Evolutionary conservation across 1,140 invertebrate species (phyloP), one percentile per base, ranked within the genome.

Genomic region (Apis mellifera): DNA sequence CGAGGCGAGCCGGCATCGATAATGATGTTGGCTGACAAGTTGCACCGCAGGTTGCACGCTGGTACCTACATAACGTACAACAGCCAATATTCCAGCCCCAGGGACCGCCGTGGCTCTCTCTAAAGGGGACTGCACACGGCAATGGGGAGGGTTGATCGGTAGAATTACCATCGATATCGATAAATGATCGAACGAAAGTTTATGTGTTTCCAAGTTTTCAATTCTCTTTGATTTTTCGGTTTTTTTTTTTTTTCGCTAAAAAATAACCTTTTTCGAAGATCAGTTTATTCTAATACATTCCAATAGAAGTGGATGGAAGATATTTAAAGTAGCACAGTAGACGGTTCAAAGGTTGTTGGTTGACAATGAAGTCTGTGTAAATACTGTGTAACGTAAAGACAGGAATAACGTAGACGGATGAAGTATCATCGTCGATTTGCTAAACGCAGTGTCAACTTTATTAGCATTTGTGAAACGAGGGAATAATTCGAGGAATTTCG

Each of bases 21-120:
- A 90, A 91, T 91, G 90, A 90, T 89, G 90, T 90, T 85, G 90
- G 80, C 87, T 82, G 86, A 91, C 89, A 86, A 91, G 89, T 91
- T 89, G 90, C 89, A 87, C 87, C 82, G 86, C 90, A 87, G 88
- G 86, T 89, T 91, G 86, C 88, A 79, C 83, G 83, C 85, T 84
- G 84, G 68, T 84, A 82, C 74, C 66, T 72, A 82, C 78, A 50
- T 82, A 82, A 82, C 82, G 42, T 84, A 73, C 82, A 74, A 55
- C 54, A 73, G 68, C 77, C 69, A 80, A 80, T 79, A 80, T 80
- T 60, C 82, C 82, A 23, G 62, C 60, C 23, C 55, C 48, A 48
- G 62, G 77, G 69, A 83, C 59, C 68, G 82, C 69, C 65, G 23
- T 42, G 32, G 13, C 7, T 62, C 5, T 60, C 66, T 60, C 66